Conservation (phyloP, 1,140 invertebrate species). For the Brachionus angularis region DNA sequence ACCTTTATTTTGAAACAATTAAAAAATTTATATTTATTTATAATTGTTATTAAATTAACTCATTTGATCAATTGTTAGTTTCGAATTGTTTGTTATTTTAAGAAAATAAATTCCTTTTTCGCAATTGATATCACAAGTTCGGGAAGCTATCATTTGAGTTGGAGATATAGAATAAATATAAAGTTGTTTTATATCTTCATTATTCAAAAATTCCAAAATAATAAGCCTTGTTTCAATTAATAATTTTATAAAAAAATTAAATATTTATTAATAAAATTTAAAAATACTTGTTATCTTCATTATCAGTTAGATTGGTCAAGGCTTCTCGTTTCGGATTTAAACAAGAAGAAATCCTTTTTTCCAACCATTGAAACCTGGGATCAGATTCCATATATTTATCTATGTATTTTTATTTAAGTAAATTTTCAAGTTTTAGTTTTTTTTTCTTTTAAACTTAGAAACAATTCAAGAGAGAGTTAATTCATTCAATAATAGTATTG, state of each 20-base stretch:
- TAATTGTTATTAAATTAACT: constrained; percentile 47
- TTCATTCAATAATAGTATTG: too few species aligned
- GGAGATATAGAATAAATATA: constrained; percentile 52
- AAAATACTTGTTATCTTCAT: constrained; percentile 57
- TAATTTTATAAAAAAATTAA: background rate
- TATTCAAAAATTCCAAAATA: constrained; percentile 58
- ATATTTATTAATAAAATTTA: background rate
- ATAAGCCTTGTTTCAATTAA: constrained; percentile 49
- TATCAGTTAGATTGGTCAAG: constrained; percentile 54
- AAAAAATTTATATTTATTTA: background rate
- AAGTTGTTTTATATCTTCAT: constrained; percentile 55
- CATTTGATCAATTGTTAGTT: constrained; percentile 56
- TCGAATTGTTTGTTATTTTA: constrained; percentile 55
- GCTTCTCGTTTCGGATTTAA: constrained; percentile 55
- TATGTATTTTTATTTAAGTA: too few species aligned
- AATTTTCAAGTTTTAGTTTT: too few species aligned
- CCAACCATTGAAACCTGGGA: constrained; percentile 55
- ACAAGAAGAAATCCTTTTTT: constrained; percentile 54
- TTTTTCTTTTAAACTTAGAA: too few species aligned
- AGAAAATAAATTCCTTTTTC: constrained; percentile 56
- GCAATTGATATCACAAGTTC: constrained; percentile 46
- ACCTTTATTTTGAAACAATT: constrained; percentile 46
- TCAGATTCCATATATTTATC: constrained; percentile 47
- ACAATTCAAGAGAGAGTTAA: too few species aligned
- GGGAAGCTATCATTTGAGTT: constrained; percentile 50